phyloP scores from a whole-genome alignment of 2,113 vertebrate species.

The Tor tambroides region DNA sequence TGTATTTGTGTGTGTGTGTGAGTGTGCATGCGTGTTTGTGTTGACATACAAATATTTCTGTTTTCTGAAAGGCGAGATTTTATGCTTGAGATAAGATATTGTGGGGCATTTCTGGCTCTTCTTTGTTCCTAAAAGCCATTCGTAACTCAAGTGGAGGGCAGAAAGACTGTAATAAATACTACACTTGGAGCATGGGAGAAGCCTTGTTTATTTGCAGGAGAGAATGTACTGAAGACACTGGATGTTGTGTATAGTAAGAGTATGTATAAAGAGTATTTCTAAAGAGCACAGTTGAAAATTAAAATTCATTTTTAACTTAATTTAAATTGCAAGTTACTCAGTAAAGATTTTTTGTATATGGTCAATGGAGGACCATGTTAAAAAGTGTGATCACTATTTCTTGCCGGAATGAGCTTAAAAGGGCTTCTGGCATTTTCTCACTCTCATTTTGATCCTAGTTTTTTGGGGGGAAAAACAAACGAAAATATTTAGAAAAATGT shows the following conservation, averaged over 20 bases:
- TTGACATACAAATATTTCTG: conserved; percentile 20
- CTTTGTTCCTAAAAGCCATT: conserved; percentile 37
- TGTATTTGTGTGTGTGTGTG: not conserved
- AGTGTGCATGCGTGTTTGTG: conserved; percentile 24
- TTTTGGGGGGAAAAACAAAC: not conserved
- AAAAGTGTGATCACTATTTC: not conserved
- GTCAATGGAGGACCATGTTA: conserved; percentile 41
- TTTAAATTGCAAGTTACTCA: conserved; percentile 21
- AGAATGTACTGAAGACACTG: conserved; percentile 77
- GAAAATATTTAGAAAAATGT: no score
- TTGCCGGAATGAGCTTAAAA: not conserved
- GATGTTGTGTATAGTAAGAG: conserved; percentile 55
- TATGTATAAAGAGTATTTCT: conserved; percentile 34
- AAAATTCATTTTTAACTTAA: not conserved
- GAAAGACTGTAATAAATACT: conserved; percentile 51
- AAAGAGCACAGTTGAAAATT: conserved; percentile 13
- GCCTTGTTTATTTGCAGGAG: conserved; percentile 51
- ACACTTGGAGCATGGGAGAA: conserved; percentile 62
- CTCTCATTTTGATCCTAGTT: not conserved
- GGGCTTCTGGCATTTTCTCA: not conserved
- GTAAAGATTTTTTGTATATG: conserved; percentile 18
- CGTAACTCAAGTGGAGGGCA: conserved; percentile 14
- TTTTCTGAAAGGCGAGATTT: conserved; percentile 40
- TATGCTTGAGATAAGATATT: conserved; percentile 20
- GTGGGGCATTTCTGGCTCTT: conserved; percentile 28